These are phyloP conservation scores for Aurelia aurita DNA, from an alignment of 30 jellyfish, hydroid and myxozoan genomes.

Conservation along the genomic window DNA sequence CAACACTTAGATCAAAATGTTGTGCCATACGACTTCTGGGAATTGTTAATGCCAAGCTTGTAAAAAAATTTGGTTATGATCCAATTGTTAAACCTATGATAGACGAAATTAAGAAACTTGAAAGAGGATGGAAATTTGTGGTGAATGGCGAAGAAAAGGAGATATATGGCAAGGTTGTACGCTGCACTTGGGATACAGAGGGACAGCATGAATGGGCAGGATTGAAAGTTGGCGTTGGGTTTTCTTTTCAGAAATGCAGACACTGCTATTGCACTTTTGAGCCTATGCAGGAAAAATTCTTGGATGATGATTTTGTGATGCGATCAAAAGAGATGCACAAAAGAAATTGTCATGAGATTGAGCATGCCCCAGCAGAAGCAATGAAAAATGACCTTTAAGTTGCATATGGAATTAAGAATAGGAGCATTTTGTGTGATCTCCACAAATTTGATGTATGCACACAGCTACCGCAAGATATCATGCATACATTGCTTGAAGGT, in stretches of 20 bases:
- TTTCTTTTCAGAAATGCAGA: conserved; percentile 61
- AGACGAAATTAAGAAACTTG: conserved; percentile 23
- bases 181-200: conserved; percentile 52
- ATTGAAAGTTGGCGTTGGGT: conserved; percentile 59
- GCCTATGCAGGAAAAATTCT: conserved; percentile 43
- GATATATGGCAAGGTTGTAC: conserved; percentile 45
- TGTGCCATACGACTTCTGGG: conserved; percentile 62
- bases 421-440: conserved; percentile 26
- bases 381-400: conserved; percentile 19
- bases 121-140: conserved; percentile 10
- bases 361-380: conserved; percentile 29
- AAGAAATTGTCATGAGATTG: conserved; percentile 29
- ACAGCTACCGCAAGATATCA: conserved; percentile 64
- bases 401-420: conserved; percentile 31
- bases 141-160: conserved; percentile 1
- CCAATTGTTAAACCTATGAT: conserved; percentile 35
- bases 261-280: conserved; percentile 40
- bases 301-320: conserved; percentile 13
- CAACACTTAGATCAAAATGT: conserved; percentile 35
- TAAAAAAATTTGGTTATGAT: conserved; percentile 29
- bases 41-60: conserved; percentile 41
- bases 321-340: conserved; percentile 11
- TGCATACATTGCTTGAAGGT: conserved; percentile 64
- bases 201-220: conserved; percentile 70
- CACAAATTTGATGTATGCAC: conserved; percentile 43